phyloP scores from a whole-genome alignment of 2,888 invertebrate genomes.

The Caenorhabditis doughertyi region DNA sequence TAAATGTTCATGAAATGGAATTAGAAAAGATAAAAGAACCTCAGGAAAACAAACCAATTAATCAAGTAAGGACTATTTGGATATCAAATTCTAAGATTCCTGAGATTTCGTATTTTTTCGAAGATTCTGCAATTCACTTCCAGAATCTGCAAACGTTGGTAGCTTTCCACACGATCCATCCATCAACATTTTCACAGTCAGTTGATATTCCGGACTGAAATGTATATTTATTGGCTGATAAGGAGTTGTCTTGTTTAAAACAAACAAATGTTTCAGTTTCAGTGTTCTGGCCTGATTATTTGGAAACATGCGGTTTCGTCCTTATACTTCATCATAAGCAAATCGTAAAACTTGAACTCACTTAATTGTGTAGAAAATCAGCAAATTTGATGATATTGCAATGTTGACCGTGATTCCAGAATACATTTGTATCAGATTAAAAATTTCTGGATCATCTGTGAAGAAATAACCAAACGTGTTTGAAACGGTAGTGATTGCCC shows the following conservation, averaged over 20 bases:
- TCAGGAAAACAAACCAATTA: no score
- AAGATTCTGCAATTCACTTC: conserved; percentile 44
- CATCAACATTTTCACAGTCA: conserved; percentile 47
- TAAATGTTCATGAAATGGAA: no score
- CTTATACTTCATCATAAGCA: background rate
- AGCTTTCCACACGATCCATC: conserved; percentile 35
- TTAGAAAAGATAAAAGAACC: no score
- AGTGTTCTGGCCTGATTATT: conserved; percentile 20
- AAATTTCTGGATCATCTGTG: conserved; percentile 28
- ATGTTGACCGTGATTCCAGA: conserved; percentile 69
- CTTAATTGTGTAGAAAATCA: conserved; percentile 67
- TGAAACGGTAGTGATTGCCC: conserved; percentile 63
- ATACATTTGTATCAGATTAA: conserved; percentile 65
- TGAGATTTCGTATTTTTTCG: conserved; percentile 36
- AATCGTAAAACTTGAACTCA: conserved; percentile 22
- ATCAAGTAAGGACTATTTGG: background rate
- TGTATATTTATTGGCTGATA: conserved; percentile 2
- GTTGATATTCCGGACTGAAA: conserved; percentile 52
- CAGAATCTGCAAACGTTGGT: conserved; percentile 36
- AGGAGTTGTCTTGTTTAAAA: background rate
- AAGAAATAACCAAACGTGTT: conserved; percentile 58
- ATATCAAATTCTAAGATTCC: conserved; percentile 1
- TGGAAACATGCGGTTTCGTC: conserved; percentile 30
- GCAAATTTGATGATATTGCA: conserved; percentile 60
- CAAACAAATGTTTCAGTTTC: conserved; percentile 18